Conservation (phyloP, 2,888 invertebrate genomes). For the Diploptera punctata region DNA sequence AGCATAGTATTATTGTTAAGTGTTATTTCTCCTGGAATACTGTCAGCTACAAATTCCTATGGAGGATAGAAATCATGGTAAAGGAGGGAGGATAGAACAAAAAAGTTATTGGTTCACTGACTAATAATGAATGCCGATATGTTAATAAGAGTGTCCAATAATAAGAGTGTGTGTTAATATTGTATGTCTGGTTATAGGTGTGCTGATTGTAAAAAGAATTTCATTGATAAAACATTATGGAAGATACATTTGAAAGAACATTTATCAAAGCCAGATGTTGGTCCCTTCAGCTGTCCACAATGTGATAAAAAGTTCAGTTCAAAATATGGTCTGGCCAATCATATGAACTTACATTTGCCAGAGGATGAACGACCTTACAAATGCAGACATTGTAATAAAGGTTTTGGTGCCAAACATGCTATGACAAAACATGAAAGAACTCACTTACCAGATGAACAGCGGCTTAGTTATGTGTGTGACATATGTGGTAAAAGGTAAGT, state of each 20-base stretch:
- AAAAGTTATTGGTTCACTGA: too few relatives aligned
- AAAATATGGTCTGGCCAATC: conserved; percentile 18
- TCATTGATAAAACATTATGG: neutral
- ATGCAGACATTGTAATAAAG: conserved; percentile 31
- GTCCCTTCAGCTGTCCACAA: neutral
- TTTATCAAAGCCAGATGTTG: neutral
- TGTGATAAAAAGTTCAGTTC: conserved; percentile 23
- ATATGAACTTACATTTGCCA: conserved; percentile 29
- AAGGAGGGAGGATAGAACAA: too few relatives aligned
- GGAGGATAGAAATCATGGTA: too few relatives aligned
- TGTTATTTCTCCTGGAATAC: too few relatives aligned
- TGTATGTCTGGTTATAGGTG: conserved; percentile 31
- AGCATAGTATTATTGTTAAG: too few relatives aligned
- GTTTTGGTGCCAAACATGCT: conserved; percentile 29
- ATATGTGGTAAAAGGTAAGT: conserved; percentile 35
- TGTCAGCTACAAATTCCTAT: too few relatives aligned
- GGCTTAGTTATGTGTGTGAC: conserved; percentile 34
- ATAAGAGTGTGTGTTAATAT: too few relatives aligned
- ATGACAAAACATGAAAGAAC: conserved; percentile 32
- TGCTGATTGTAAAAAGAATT: conserved; percentile 17
- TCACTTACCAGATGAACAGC: conserved; percentile 35
- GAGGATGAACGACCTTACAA: conserved; percentile 30
- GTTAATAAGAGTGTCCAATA: too few relatives aligned
- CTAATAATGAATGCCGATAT: too few relatives aligned
- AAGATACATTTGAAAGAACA: conserved; percentile 7